Evolutionary conservation across 2,888 invertebrate genomes (phyloP), one percentile per base, ranked within the genome.

Genomic region (Callosobruchus maculatus): DNA sequence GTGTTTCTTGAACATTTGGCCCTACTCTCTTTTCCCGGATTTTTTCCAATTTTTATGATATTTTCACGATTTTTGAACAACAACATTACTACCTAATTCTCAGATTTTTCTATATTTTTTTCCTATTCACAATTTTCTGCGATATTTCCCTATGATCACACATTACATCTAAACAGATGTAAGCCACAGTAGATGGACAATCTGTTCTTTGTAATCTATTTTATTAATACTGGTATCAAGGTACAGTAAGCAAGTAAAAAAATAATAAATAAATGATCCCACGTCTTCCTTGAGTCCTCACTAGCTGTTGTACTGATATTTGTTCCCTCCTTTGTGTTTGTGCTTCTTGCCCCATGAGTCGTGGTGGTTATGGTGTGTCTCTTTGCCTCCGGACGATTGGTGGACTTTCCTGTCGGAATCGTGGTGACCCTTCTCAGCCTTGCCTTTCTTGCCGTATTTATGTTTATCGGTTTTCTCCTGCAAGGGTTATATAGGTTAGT

Each of bases 291-390:
- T 0, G 13, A 5, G 7, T 26, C 26, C 26, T 26, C 7, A 49
- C 13, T 49, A 49, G 18, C 49, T 49, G 49, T 49, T 69, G n/a
- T 68, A 31, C 77, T 84, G 82, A 77, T 83, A 84, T 71, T 84
- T 83, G 76, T 85, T 84, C 70, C 84, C 85, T 20, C 84, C 83
- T 72, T 83, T 84, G 71, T 82, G 82, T 68, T 81, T 80, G 21
- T 81, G 81, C 72, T 85, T 86, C 77, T 86, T 86, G 21, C 81
- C 85, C 78, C 82, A 84, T 73, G 84, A 84, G 69, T 81, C 80
- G 21, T 83, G 82, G 72, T 84, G 84, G 22, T 82, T 81, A 74
- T 84, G 80, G 26, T 83, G 81, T 31, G 79, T 82, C 73, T 85
- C 82, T 18, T 79, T 78, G 0, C 82, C 82, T 70, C 83, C 82